Conservation (phyloP, 2,888 invertebrate genomes). For the Andrena praecox region DNA sequence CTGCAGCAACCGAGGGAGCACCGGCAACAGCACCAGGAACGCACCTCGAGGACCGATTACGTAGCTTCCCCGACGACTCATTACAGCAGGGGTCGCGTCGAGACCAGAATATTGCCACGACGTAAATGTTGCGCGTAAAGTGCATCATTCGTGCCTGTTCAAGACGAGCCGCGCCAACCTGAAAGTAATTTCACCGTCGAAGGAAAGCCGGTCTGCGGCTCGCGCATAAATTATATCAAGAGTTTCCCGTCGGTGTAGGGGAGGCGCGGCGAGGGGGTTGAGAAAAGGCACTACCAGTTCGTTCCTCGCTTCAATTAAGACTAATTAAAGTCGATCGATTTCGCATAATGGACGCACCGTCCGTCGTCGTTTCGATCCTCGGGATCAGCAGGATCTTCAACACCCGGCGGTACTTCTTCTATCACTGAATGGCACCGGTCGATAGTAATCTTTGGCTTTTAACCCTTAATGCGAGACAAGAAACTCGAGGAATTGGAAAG, state of each 20-base stretch:
- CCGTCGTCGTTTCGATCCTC: not conserved
- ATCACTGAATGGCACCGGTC: not conserved
- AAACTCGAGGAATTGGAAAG: not conserved
- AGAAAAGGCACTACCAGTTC: conserved; percentile 21
- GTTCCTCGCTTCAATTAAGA: conserved; percentile 55
- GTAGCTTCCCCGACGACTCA: conserved; percentile 62
- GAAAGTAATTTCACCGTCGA: conserved; percentile 60
- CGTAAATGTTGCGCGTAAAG: conserved; percentile 75
- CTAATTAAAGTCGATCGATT: conserved; percentile 49
- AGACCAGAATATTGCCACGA: conserved; percentile 77
- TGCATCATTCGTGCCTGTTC: conserved; percentile 21
- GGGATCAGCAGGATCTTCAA: not conserved
- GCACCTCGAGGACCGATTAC: conserved; percentile 64
- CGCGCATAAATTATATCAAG: conserved; percentile 50
- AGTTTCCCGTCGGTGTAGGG: conserved; percentile 15
- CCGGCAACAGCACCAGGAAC: conserved; percentile 60
- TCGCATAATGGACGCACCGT: not conserved
- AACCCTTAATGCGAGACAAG: not conserved
- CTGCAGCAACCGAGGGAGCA: conserved; percentile 58
- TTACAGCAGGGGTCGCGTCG: conserved; percentile 74
- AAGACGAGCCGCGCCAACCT: conserved; percentile 51
- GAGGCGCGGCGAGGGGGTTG: not conserved
- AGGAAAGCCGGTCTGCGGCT: conserved; percentile 42
- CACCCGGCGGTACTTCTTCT: not conserved
- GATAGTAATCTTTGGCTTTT: conserved; percentile 24